Base-by-base conservation (phyloP, 2,888 invertebrate species). In the Campopleginae sp. region DNA sequence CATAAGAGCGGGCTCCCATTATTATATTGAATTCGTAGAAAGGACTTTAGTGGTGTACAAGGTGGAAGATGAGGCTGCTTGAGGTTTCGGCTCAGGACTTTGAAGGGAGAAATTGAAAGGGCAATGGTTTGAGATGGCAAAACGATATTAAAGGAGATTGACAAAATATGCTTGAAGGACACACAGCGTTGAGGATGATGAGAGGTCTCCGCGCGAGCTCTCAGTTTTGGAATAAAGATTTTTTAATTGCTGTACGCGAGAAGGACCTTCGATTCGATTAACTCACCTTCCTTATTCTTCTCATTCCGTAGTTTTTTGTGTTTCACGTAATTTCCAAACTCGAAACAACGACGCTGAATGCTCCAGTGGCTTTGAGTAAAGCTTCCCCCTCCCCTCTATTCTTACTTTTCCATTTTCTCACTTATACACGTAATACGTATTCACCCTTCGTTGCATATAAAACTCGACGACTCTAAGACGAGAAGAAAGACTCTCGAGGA, bases 21-120 rank as follows among this genome's bases (percentile, higher is more conserved):
- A 91, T 91, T 91, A 90, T 90, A 91, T 91, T 88, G 91, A 91
- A 91, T 90, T 89, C 91, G 87, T 87, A 88, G 89, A 91, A 90
- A 91, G 87, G 89, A 88, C 88, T 88, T 89, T 87, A 88, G 86
- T 86, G 88, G 71, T 75, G 65, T 72, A 86, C 87, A 88, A 70
- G 75, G 23, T n/a, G 63, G 54, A 65, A 54, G 79, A 83, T 83
- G 79, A 54, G 82, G 42, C 65, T 38, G 38, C 38, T 51, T 65
- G 51, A 61, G 83, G 74, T 79, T 83, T 84, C 51, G 70, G 76
- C 63, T 58, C 33, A 70, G 19, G 70, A 44, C 51, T 23, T 33
- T 63, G 23, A 38, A 38, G 46, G 14, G 48, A 42, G 68, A 65
- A 70, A 76, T 23, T 10, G 31, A 58, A 63, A 68, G 33, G 66